Base-by-base conservation (phyloP, 2,888 invertebrate genomes). In the Microctonus aethiopoides region DNA sequence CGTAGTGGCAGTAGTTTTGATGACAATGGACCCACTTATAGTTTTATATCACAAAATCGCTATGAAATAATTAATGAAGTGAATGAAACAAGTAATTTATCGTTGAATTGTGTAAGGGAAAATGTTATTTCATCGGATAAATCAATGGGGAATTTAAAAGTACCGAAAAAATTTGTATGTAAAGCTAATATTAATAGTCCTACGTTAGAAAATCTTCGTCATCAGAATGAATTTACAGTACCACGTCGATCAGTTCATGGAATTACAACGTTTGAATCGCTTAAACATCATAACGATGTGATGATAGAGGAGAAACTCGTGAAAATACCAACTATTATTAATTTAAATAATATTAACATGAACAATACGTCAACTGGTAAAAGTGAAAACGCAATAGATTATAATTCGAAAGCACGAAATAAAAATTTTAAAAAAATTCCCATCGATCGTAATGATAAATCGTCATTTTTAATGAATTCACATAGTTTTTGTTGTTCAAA, bases 31-130 rank as follows among this genome's bases (percentile, higher is more conserved):
- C 67, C 74, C n/a, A 75, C 80, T 59, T 81, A 78, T 51, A 84
- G 83, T 75, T 83, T 83, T 59, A 67, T 80, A 1, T 80, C 81
- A 32, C 76, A 68, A 24, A 75, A 76, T 20, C 79, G 77, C 39
- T 72, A 78, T 36, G 82, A 81, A 39, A 71, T 77, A n/a, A 68
- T 76, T 4, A 6, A 68, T 59, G 74, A 77, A 67, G 34, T 68
- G 70, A 70, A 67, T 61, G 76, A 80, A 65, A 70, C 72, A 62
- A 62, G 63, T 24, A n/a, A 52, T 57, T 20, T 36, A 20, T 41
- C n/a, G 9, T n/a, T n/a, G n/a, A n/a, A n/a, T n/a, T n/a, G n/a
- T n/a, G n/a, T n/a, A n/a, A n/a, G n/a, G 11, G 11, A 22, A 61
- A 46, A 26, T 24, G 16, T 32, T n/a, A 32, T 29, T 20, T 20